A percentile compares a stretch with the other conserved stretches of the same genome.
Conservation (phyloP, 92 coral and sea anemone species). For the Siderastrea radians region DNA sequence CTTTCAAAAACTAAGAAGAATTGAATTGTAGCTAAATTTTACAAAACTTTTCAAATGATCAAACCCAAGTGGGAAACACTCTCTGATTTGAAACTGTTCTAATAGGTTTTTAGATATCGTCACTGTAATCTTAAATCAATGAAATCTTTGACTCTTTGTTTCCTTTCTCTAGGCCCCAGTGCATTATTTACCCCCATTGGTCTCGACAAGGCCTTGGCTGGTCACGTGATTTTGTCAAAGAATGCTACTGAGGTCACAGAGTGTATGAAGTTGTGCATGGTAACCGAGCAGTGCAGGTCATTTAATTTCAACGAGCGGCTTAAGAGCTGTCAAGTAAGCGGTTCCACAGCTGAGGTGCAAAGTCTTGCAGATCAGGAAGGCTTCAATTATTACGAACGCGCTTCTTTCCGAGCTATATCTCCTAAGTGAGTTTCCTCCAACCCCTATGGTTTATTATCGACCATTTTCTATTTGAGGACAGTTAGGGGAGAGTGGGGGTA, state of each 20-base stretch:
- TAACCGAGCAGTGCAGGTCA: slow-evolving; percentile 17
- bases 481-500: too few relatives aligned
- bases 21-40: too few relatives aligned
- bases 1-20: too few relatives aligned
- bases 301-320: not conserved
- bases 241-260: slow-evolving; percentile 6
- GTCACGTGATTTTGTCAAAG: slow-evolving; percentile 13
- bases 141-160: too few relatives aligned
- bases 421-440: not conserved
- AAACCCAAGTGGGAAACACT: too few relatives aligned
- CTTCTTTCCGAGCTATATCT: not conserved
- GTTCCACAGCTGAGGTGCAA: not conserved
- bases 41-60: too few relatives aligned
- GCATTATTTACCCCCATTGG: not conserved
- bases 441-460: too few relatives aligned
- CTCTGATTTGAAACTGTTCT: too few relatives aligned
- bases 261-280: slow-evolving; percentile 22
- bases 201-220: slow-evolving; percentile 1
- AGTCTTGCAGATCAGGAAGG: not conserved
- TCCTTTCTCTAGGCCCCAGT: not conserved
- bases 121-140: too few relatives aligned
- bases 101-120: too few relatives aligned
- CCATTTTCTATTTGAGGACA: too few relatives aligned
- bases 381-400: not conserved
- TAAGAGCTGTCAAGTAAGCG: slow-evolving; percentile 5